Percentiles rank a stretch among this genome's conserved stretches.
phyloP scores from a whole-genome alignment of 2,888 invertebrate genomes.

The Phoenoteleia sp. region DNA sequence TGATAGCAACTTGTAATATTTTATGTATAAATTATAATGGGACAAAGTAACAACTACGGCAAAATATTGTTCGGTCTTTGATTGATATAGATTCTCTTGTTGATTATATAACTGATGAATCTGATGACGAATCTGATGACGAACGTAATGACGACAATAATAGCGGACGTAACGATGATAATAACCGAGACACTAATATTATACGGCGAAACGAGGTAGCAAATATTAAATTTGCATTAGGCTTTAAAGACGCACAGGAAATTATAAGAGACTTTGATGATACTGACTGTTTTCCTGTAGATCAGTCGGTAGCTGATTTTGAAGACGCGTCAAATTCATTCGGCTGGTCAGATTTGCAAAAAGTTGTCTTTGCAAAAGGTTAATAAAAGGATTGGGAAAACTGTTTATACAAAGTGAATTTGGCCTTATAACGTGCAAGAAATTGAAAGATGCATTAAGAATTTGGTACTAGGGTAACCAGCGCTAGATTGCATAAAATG shows the following conservation, averaged over 20 bases:
- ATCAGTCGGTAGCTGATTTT: conserved; percentile 43
- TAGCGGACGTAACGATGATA: background rate
- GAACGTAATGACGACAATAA: background rate
- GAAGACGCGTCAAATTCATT: conserved; percentile 36
- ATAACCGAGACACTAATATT: background rate
- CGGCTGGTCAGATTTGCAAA: conserved; percentile 38
- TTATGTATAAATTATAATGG: background rate
- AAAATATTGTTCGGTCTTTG: background rate
- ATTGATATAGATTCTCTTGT: background rate
- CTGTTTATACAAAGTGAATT: conserved; percentile 5
- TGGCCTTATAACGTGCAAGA: background rate
- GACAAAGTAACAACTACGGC: background rate
- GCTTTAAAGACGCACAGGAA: background rate
- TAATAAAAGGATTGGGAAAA: conserved; percentile 37
- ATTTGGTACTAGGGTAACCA: conserved; percentile 43
- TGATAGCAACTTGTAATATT: conserved; percentile 8
- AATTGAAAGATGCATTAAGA: conserved; percentile 12
- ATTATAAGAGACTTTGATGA: conserved; percentile 4
- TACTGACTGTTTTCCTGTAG: background rate
- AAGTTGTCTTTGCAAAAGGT: conserved; percentile 45
- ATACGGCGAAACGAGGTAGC: background rate
- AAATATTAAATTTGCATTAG: background rate
- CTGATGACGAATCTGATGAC: background rate
- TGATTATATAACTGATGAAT: background rate
- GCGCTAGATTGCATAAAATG: conserved; percentile 44